Evolutionary conservation across 1,140 invertebrate species (phyloP).

Genomic region (Laodelphax striatellus): DNA sequence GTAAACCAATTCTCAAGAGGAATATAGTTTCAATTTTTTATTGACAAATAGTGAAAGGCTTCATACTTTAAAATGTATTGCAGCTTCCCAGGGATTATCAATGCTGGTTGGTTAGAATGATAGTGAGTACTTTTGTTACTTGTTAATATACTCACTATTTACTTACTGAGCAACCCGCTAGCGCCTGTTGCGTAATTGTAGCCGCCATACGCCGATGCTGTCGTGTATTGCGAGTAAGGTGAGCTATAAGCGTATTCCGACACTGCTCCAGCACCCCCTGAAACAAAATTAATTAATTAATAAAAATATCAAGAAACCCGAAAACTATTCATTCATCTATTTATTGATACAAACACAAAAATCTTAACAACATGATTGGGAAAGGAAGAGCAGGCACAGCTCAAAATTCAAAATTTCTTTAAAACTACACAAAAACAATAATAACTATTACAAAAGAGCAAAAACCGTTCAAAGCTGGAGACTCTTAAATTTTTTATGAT

Average conservation of each 20-base stretch:
- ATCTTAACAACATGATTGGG: too few species aligned
- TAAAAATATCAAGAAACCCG: too few species aligned
- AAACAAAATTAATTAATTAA: slow-evolving; percentile 17
- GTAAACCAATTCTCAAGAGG: neutral
- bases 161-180: slow-evolving; percentile 71
- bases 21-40: neutral
- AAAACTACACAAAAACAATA: too few species aligned
- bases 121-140: slow-evolving; percentile 1
- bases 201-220: slow-evolving; percentile 45
- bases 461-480: too few species aligned
- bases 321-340: too few species aligned
- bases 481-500: too few species aligned
- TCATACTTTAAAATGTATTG: too few species aligned
- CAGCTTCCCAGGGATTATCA: too few species aligned
- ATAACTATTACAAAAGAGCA: too few species aligned
- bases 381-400: too few species aligned
- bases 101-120: neutral
- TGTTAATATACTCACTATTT: slow-evolving; percentile 49
- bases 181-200: slow-evolving; percentile 59
- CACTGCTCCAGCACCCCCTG: slow-evolving; percentile 41
- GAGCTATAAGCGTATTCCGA: slow-evolving; percentile 62
- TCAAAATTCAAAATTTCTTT: too few species aligned
- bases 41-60: neutral
- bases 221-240: slow-evolving; percentile 59
- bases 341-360: too few species aligned